Evolutionary conservation across 1,140 invertebrate genomes (phyloP), one percentile per base, ranked within the genome.

Genomic region (Aphelinus certus): DNA sequence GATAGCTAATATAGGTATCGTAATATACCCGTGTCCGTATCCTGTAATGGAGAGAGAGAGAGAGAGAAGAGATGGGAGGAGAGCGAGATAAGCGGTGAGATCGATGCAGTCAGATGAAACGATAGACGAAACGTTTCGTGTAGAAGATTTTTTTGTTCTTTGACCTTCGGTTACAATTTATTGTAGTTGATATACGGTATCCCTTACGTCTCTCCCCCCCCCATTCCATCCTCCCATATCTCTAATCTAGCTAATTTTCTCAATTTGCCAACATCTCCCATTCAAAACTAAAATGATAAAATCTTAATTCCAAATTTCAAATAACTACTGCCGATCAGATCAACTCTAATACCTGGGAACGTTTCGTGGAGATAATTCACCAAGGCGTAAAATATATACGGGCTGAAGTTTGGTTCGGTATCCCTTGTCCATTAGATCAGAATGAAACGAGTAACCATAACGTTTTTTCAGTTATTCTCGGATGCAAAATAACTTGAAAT

Each of bases 31-130:
- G 9, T 51, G 57, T 64, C 7, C 3, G 51, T 60, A 61, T 73
- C 63, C 65, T 56, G 65, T 55, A 73, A 73, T 55, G 55, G 48
- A 55, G 65, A 53, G 61, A 46, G 46, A 63, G 46, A 63, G 51
- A 53, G n/a, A 7, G 2, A 62, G 53, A 68, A 57, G 48, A 61
- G 56, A 60, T 45, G 26, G 62, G 62, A 49, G 56, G 10, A 73
- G 55, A 67, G 65, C 61, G 6, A 48, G 51, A 64, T 62, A 48
- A 65, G 26, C n/a, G 45, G 43, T 47, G 5, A 67, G 73, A 75
- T 75, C 73, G 73, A 75, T 74, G 56, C 45, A 68, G 48, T 62
- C 9, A 55, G 72, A 68, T 75, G 66, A 75, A 75, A 26, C 45
- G 66, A 69, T 75, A 69, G 45, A 57, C 56, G 51, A 45, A 75